Conservation (phyloP, 2,113 vertebrate genomes). For the Syngnathoides biaculeatus region DNA sequence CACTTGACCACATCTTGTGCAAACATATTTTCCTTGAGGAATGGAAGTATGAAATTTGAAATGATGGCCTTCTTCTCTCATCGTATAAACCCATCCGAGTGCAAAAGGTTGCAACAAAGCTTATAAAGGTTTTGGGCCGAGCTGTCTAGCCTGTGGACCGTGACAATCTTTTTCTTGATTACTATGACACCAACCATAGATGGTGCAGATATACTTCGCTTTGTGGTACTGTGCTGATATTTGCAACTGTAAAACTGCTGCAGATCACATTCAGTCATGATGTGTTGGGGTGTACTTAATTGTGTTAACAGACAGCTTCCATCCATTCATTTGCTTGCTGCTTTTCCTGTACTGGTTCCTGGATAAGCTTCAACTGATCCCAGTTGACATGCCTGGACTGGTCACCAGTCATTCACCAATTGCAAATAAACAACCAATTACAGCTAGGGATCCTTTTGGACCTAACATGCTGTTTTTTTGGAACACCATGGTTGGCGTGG, state of each 20-base stretch:
- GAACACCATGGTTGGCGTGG: no score
- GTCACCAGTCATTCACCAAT: no score
- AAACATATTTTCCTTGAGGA: constrained; percentile 56
- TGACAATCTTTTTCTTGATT: neutral
- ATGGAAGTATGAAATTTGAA: constrained; percentile 47
- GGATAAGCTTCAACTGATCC: no score
- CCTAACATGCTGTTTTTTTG: no score
- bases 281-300: neutral
- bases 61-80: constrained; percentile 32
- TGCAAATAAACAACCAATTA: no score
- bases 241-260: neutral
- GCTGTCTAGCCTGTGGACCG: neutral
- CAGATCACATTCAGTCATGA: neutral
- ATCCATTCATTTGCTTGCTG: no score
- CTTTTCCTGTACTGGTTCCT: no score
- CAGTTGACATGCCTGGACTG: no score
- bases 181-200: neutral
- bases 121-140: constrained; percentile 43
- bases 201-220: neutral
- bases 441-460: no score
- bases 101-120: constrained; percentile 64
- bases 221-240: neutral
- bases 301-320: neutral
- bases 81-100: constrained; percentile 52
- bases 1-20: constrained; percentile 51